A percentile compares a stretch with the other conserved stretches of the same genome.
These are phyloP conservation scores for Chiroxiphia lanceolata DNA, from an alignment of 2,797 vertebrate species.

Conservation along the genomic window DNA sequence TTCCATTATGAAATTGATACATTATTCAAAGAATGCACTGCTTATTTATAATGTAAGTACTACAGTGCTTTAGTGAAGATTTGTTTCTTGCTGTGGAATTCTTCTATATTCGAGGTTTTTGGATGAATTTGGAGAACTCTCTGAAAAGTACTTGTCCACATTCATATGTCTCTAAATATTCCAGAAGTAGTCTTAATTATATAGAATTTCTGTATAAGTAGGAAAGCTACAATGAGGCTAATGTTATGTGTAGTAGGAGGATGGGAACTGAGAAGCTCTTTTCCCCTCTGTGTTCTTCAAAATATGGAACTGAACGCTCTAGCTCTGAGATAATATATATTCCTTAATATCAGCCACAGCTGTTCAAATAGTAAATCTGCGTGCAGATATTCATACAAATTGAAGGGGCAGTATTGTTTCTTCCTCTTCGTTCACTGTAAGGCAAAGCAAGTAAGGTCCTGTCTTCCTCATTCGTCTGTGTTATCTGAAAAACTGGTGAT, in stretches of 20 bases:
- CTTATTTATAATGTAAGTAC: not conserved
- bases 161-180: not conserved
- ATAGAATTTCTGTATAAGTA: not conserved
- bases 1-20: not conserved
- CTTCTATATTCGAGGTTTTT: not conserved
- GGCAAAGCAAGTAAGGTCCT: not conserved
- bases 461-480: not conserved
- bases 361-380: not conserved
- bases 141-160: not conserved
- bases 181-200: not conserved
- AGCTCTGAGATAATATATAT: not conserved
- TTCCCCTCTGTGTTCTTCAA: not conserved
- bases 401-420: not conserved
- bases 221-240: not conserved
- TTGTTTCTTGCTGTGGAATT: not conserved
- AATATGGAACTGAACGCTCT: not conserved
- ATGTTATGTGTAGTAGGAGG: accelerated
- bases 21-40: not conserved
- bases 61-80: not conserved
- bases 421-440: not conserved
- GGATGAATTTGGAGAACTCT: not conserved
- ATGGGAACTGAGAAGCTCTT: not conserved
- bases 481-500: not conserved
- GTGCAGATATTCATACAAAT: not conserved
- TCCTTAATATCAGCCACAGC: not conserved